These are phyloP conservation scores for Vespertilio murinus DNA, from an alignment of 2,797 vertebrate species.

Conservation along the genomic window DNA sequence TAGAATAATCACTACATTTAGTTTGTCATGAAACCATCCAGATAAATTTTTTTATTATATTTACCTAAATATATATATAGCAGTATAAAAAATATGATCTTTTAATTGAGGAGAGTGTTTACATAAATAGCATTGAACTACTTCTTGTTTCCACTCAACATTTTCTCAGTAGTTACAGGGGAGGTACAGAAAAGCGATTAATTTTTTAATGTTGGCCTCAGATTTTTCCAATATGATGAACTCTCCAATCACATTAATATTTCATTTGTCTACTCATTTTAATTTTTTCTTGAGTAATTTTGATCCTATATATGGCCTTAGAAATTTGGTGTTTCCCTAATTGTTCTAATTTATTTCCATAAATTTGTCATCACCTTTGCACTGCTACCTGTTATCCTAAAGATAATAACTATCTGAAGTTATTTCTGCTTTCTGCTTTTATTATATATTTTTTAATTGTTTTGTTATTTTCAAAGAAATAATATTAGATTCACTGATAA, in stretches of 20 bases:
- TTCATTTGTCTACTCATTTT: background rate
- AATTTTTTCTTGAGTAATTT: background rate
- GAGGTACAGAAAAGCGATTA: background rate
- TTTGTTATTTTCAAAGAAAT: background rate
- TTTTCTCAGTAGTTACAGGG: background rate
- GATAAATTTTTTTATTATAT: background rate
- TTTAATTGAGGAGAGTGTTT: background rate
- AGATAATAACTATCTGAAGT: background rate
- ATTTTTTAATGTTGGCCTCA: background rate
- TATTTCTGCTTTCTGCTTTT: constrained; percentile 15
- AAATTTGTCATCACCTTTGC: background rate
- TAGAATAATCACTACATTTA: background rate
- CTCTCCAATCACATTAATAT: background rate
- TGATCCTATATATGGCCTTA: background rate
- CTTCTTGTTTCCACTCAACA: background rate
- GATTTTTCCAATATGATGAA: background rate
- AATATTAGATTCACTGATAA: background rate
- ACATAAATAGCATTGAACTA: background rate
- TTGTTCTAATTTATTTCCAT: background rate
- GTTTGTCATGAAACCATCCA: background rate
- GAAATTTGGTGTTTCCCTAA: background rate
- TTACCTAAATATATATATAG: background rate
- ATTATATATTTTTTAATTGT: background rate
- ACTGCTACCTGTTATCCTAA: background rate
- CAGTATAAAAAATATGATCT: background rate